phyloP scores from a whole-genome alignment of 2,113 vertebrate species.

The Acrocephalus arundinaceus region DNA sequence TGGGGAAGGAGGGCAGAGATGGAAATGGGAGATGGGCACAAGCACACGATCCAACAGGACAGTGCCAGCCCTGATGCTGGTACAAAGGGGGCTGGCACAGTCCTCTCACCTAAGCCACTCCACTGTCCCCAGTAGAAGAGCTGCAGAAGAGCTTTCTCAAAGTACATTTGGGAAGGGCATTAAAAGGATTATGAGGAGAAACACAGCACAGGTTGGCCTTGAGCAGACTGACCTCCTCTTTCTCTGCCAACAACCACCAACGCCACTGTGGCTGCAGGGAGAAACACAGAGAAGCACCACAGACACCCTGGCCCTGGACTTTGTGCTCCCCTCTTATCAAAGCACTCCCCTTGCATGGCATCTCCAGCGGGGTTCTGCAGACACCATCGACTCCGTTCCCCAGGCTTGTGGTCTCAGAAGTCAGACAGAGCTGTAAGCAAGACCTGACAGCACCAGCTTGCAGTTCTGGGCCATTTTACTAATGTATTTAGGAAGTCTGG shows the following conservation, averaged over 20 bases:
- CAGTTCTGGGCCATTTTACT: background rate
- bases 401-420: background rate
- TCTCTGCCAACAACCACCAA: background rate
- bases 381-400: background rate
- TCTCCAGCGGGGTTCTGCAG: background rate
- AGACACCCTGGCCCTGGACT: background rate
- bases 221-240: background rate
- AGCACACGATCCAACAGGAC: background rate
- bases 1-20: background rate
- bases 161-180: background rate
- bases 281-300: background rate
- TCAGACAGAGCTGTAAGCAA: background rate
- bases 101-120: background rate
- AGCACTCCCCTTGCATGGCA: background rate
- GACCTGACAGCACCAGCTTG: background rate
- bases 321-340: background rate
- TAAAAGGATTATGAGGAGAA: background rate
- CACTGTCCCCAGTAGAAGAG: background rate
- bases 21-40: background rate
- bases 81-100: background rate
- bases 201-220: background rate
- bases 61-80: background rate
- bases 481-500: constrained; percentile 26
- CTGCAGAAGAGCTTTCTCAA: background rate
- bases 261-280: background rate